These are phyloP conservation scores for Nesometra sesokonis DNA, from an alignment of 35 echinoderm and acorn worm genomes.

Conservation along the genomic window DNA sequence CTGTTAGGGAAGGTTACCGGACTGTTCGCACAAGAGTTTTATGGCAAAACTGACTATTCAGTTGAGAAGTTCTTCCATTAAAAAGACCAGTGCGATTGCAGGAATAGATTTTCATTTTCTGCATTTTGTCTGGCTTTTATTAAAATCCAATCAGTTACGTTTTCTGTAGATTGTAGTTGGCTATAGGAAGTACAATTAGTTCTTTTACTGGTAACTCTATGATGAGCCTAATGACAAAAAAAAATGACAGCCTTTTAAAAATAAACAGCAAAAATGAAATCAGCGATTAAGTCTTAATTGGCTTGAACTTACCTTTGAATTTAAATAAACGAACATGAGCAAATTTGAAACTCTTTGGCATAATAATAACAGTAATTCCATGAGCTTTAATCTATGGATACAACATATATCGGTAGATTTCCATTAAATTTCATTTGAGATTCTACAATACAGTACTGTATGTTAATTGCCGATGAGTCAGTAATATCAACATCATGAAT, in stretches of 20 bases:
- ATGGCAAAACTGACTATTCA: too few relatives aligned
- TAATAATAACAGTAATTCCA: neutral
- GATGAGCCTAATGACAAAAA: too few relatives aligned
- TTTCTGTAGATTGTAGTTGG: too few relatives aligned
- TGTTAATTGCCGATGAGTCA: neutral
- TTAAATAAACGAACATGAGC: neutral
- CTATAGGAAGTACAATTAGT: too few relatives aligned
- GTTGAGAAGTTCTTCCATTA: too few relatives aligned
- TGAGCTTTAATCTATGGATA: neutral
- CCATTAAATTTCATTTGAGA: neutral
- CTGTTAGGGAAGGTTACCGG: too few relatives aligned
- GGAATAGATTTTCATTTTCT: too few relatives aligned
- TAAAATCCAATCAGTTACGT: too few relatives aligned
- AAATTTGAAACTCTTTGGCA: neutral
- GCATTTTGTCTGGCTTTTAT: too few relatives aligned
- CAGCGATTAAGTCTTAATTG: neutral
- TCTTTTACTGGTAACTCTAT: too few relatives aligned
- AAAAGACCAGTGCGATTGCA: too few relatives aligned
- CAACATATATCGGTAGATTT: neutral
- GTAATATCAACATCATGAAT: neutral
- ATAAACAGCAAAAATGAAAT: neutral
- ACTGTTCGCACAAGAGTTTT: too few relatives aligned
- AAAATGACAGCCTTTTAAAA: neutral
- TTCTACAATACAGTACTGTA: neutral
- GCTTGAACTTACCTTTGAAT: neutral